Evolutionary conservation across 2,888 invertebrate genomes (phyloP).

Genomic region (Notodonta dromedarius): DNA sequence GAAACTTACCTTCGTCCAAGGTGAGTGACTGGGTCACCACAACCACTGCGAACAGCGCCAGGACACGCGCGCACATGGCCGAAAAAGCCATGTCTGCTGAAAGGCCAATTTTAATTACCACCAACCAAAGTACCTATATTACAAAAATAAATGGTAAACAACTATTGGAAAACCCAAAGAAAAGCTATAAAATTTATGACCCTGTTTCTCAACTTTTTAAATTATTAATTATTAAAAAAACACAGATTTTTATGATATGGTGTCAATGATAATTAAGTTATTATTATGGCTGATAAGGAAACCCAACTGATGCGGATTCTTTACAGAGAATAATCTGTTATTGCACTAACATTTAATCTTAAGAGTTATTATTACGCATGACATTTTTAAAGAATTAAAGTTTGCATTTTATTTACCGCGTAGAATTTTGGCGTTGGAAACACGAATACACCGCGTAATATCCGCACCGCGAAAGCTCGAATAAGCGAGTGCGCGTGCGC

Average conservation of each 20-base stretch:
- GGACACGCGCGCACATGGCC: conserved; percentile 59
- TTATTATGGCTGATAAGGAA: neutral
- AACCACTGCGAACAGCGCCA: conserved; percentile 58
- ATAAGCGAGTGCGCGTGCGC: conserved; percentile 67
- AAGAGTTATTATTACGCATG: neutral
- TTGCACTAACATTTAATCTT: neutral
- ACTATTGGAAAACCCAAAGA: too few species aligned
- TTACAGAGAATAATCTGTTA: neutral
- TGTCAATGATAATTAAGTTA: neutral
- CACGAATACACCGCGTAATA: conserved; percentile 47
- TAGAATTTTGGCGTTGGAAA: conserved; percentile 14
- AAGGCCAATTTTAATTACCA: conserved; percentile 25
- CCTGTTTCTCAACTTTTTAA: too few species aligned
- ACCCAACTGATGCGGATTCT: neutral
- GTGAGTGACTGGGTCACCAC: conserved; percentile 67
- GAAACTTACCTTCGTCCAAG: conserved; percentile 77
- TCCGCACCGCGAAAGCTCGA: conserved; percentile 33
- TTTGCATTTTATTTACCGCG: conserved; percentile 44
- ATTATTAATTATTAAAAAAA: too few species aligned
- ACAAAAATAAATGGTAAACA: too few species aligned
- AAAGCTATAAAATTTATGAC: too few species aligned
- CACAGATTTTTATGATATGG: neutral
- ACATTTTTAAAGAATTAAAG: neutral
- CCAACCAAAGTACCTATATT: too few species aligned
- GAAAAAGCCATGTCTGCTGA: conserved; percentile 61